Evolutionary conservation across 2,888 invertebrate genomes (phyloP).

Genomic region (Volucella bombylans): DNA sequence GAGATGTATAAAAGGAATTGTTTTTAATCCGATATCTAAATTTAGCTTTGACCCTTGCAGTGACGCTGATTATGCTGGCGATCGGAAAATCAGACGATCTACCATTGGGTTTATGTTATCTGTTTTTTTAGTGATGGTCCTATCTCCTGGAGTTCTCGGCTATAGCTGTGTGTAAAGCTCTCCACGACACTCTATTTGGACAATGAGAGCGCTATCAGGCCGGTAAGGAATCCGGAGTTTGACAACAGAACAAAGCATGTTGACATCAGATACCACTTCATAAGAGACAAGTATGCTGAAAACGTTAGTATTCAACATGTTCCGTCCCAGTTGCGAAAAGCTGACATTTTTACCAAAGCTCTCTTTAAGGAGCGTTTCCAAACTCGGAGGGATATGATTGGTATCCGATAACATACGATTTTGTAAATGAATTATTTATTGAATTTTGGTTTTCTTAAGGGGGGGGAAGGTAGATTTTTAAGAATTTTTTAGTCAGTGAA

Average conservation of each 20-base stretch:
- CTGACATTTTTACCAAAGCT: conserved; percentile 10
- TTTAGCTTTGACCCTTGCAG: conserved; percentile 8
- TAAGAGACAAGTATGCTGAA: no score
- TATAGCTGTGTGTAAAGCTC: conserved; percentile 70
- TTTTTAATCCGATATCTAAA: background rate
- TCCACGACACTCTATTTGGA: no score
- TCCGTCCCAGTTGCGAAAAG: conserved; percentile 9
- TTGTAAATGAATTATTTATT: no score
- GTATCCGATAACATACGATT: conserved; percentile 24
- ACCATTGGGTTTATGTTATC: conserved; percentile 24
- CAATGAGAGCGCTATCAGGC: no score
- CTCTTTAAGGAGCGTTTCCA: conserved; percentile 49
- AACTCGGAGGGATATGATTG: conserved; percentile 59
- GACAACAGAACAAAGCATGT: no score
- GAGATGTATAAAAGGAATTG: conserved; percentile 46
- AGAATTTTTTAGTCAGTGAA: no score
- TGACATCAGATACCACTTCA: no score
- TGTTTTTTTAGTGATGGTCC: conserved; percentile 9
- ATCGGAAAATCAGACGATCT: conserved; percentile 29
- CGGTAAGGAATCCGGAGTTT: no score
- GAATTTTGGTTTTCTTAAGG: no score
- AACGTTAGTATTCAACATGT: conserved; percentile 3
- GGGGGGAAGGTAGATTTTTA: no score
- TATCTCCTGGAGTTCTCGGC: conserved; percentile 6
- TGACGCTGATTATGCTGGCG: conserved; percentile 21